Conservation (phyloP, 2,113 vertebrate genomes). For the Oreochromis aureus region DNA sequence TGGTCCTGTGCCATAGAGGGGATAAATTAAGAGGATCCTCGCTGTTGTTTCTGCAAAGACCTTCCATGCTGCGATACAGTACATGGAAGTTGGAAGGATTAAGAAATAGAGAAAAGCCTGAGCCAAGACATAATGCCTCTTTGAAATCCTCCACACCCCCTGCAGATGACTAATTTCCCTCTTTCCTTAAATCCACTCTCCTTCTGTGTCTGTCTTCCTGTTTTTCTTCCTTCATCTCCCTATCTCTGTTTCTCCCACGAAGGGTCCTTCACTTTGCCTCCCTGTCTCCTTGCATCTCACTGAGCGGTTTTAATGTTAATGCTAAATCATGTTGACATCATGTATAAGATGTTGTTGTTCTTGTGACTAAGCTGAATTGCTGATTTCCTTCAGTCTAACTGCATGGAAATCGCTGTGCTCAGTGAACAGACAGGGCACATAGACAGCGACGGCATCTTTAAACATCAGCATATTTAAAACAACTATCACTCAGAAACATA, state of each 20-base stretch:
- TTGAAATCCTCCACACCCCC: constrained; percentile 28
- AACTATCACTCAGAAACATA: neutral
- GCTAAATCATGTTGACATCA: constrained; percentile 6
- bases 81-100: constrained; percentile 24
- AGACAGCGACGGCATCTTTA: neutral
- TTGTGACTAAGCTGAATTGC: constrained; percentile 10
- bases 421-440: neutral
- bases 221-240: neutral
- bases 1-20: neutral
- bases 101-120: constrained; percentile 24
- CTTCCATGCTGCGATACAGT: neutral
- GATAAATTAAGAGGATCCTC: constrained; percentile 10
- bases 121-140: constrained; percentile 32
- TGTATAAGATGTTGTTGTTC: neutral
- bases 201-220: neutral
- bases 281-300: neutral
- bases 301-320: neutral
- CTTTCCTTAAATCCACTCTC: constrained; percentile 4
- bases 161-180: constrained; percentile 13
- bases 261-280: neutral
- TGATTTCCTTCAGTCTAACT: neutral
- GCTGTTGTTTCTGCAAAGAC: neutral
- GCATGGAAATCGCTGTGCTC: neutral
- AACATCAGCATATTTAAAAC: neutral
- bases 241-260: neutral